Base-by-base conservation (phyloP, 1,140 invertebrate genomes). In the Pseudomyrmex sp. region DNA sequence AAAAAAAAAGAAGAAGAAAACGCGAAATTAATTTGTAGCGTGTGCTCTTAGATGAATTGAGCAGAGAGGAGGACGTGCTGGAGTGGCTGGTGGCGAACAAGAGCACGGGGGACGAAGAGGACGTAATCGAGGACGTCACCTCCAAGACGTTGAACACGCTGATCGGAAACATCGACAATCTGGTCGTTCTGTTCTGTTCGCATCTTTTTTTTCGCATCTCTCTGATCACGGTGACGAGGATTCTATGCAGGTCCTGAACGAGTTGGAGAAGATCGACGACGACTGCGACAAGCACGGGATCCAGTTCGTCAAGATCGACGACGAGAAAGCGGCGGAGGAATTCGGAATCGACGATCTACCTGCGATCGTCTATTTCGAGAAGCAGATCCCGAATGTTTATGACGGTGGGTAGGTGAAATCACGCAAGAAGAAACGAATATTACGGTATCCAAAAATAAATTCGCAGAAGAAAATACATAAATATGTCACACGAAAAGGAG, bases 161-260 rank as follows among this genome's bases (percentile, higher is more conserved):
- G 12, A 98, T 99, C 87, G 97, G 96, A 89, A 98, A 98, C 90
- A 97, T 98, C 62, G 98, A 98, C 91, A 97, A 98, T 93, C 95
- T 99, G 88, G 98, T 98, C 85, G 98, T 99, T 89, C 94, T 99
- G 62, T 99, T 99, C 94, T 98, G 98, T 99, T 96, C 96, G 97
- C 96, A 92, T 87, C 83, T 76, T 66, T 66, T 50, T 44, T 12
- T 5, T 26, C 23, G 44, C 77, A 3, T 9, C 4, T 7, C 35
- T 35, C 35, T 35, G 97, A 98, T 94, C 96, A 97, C 91, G 97
- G 96, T 82, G 97, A 98, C 90, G 97, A 98, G 86, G 97, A 98
- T 91, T 97, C 97, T 68, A 96, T 97, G 96, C 96, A 96, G 89
- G 97, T 98, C 48, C 95, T 98, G 72, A 96, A 95, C 85, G 98